These are phyloP conservation scores for Potorous gilbertii DNA, from an alignment of 2,797 vertebrate species.

Conservation along the genomic window DNA sequence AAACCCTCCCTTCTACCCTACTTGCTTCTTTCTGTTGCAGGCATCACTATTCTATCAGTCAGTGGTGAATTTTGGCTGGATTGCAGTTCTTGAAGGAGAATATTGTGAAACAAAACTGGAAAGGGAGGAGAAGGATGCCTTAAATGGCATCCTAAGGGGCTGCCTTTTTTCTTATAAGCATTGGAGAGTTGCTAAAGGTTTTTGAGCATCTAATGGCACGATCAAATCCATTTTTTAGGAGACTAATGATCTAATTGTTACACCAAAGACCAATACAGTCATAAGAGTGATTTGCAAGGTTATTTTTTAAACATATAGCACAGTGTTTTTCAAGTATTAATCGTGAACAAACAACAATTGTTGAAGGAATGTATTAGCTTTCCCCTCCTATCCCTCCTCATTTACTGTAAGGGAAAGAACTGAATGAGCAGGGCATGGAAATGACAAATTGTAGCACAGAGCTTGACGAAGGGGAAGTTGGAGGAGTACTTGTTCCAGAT, in stretches of 20 bases:
- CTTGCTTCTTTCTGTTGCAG: not conserved
- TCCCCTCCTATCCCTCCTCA: not conserved
- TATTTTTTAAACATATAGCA: not conserved
- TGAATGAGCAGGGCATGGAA: not conserved
- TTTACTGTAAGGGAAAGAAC: not conserved
- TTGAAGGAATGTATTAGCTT: not conserved
- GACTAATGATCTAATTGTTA: not conserved
- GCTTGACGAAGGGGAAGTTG: not conserved
- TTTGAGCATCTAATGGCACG: not conserved
- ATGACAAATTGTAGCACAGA: not conserved
- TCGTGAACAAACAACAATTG: not conserved
- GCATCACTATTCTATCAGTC: not conserved
- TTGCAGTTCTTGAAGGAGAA: not conserved
- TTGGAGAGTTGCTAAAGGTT: not conserved
- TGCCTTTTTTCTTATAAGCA: not conserved
- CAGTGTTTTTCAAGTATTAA: not conserved
- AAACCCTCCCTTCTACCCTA: not conserved
- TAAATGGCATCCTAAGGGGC: too few relatives aligned
- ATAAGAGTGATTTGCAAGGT: not conserved
- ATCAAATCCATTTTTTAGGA: not conserved
- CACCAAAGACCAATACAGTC: not conserved
- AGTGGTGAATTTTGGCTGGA: not conserved
- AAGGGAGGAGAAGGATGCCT: not conserved
- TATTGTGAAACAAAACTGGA: not conserved
- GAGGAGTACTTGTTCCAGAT: not conserved